A percentile compares a stretch with the other conserved stretches of the same genome.
Conservation (phyloP, 2,888 invertebrate genomes). For the Cerceris ruficornis region DNA sequence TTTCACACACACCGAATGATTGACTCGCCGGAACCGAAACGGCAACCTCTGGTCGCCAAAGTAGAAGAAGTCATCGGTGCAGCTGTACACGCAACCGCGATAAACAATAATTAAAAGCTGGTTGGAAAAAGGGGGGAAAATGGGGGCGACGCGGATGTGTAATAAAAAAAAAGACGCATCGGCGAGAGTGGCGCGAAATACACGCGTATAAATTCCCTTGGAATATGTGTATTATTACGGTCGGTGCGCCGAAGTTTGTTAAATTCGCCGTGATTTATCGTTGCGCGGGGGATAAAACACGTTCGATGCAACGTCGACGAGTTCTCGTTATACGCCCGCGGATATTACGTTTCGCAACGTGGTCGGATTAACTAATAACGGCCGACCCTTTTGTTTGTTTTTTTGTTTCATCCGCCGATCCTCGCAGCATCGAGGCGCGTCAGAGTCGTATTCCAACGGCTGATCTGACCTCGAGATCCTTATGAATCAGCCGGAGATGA, state of each 20-base stretch:
- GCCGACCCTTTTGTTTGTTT: not conserved
- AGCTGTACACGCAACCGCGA: slow-evolving; percentile 40
- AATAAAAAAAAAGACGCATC: slow-evolving; percentile 37
- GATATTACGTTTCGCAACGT: slow-evolving; percentile 34
- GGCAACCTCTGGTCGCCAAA: not conserved
- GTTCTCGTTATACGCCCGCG: slow-evolving; percentile 10
- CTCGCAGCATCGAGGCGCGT: too few species aligned
- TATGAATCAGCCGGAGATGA: slow-evolving; percentile 49
- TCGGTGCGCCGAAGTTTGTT: slow-evolving; percentile 56
- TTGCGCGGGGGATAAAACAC: slow-evolving; percentile 57
- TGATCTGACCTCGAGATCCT: not conserved
- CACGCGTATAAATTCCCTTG: slow-evolving; percentile 55
- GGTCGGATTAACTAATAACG: slow-evolving; percentile 43
- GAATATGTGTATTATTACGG: slow-evolving; percentile 64
- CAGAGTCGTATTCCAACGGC: too few species aligned
- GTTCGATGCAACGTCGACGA: slow-evolving; percentile 53
- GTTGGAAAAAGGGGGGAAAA: slow-evolving; percentile 20
- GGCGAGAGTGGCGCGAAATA: slow-evolving; percentile 22
- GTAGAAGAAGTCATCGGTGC: slow-evolving; percentile 10
- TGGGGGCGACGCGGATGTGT: slow-evolving; percentile 3
- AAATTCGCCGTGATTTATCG: slow-evolving; percentile 63
- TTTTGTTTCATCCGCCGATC: too few species aligned
- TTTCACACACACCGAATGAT: slow-evolving; percentile 30
- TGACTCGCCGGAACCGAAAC: slow-evolving; percentile 20
- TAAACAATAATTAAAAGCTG: slow-evolving; percentile 59